Evolutionary conservation across 2,888 invertebrate genomes (phyloP), one percentile per base, ranked within the genome.

Genomic region (Lymantria dispar): DNA sequence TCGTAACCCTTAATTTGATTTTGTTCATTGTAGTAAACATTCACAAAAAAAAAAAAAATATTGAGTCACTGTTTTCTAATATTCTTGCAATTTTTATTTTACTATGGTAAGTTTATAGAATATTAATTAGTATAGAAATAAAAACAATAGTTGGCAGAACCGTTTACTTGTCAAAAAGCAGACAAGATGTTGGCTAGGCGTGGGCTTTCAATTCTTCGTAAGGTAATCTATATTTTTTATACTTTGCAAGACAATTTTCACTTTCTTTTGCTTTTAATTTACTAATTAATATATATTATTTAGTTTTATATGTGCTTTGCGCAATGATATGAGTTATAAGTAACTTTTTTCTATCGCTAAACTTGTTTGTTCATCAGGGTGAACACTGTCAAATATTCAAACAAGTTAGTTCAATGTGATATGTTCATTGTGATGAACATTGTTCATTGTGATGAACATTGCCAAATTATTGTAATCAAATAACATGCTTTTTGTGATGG

Each of bases 21-120:
- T 43, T 43, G 43, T 43, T 43, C 43, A 43, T 31, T 31, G 43
- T 43, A 29, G 30, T 9, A 43, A 43, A 31, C 31, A 43, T 48
- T 40, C 50, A 31, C 11, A 43, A 31, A 12, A 22, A 22, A 31
- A 12, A 22, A 22, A 43, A 43, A 31, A 9, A 11, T 29, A n/a
- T 12, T 43, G 12, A 30, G 12, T 43, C 11, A 38, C 33, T 38
- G 12, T 38, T 38, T 38, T 38, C 38, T 12, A 38, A 38, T 33
- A 38, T 38, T 38, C 38, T 33, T 33, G n/a, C 12, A 38, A 11
- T 38, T 38, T 38, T 43, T 31, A 7, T 31, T 10, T 43, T 8
- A n/a, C 1, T 8, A 31, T 31, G 12, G 12, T 5, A 12, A 29
- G 9, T n/a, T 9, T n/a, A 31, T 8, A 31, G 11, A n/a, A 43